Conservation (phyloP, 2,113 vertebrate genomes). For the Platichthys stellatus region DNA sequence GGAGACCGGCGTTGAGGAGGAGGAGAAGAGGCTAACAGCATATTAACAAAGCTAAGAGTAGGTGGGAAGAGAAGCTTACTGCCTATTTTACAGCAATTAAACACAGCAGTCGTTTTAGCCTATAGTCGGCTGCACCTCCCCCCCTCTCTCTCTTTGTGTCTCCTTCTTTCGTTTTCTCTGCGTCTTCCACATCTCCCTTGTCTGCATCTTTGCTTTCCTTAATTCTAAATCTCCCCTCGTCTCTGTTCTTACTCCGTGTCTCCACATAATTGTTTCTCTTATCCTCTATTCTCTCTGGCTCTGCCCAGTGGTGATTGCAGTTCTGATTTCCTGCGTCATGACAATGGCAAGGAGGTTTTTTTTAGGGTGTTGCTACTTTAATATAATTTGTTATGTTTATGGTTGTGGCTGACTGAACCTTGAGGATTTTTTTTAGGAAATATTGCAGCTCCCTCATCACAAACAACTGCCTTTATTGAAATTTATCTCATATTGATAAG, state of each 20-base stretch:
- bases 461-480: no score
- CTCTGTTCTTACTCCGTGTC: neutral
- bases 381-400: no score
- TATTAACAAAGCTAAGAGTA: constrained; percentile 66
- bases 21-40: constrained; percentile 67
- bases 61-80: constrained; percentile 66
- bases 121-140: constrained; percentile 54
- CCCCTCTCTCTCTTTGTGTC: constrained; percentile 53
- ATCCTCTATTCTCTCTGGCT: neutral
- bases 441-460: no score
- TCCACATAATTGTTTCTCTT: neutral
- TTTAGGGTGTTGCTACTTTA: neutral
- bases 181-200: neutral
- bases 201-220: neutral
- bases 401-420: no score
- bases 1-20: constrained; percentile 47
- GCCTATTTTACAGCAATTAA: constrained; percentile 74
- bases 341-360: neutral
- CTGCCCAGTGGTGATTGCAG: constrained; percentile 20
- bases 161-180: constrained; percentile 27
- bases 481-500: no score
- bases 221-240: neutral
- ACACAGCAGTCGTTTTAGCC: constrained; percentile 53
- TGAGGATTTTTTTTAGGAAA: no score
- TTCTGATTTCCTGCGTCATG: constrained; percentile 10